Evolutionary conservation across 2,797 vertebrate species (phyloP), one percentile per base, ranked within the genome.

Genomic region (Falco berigora): DNA sequence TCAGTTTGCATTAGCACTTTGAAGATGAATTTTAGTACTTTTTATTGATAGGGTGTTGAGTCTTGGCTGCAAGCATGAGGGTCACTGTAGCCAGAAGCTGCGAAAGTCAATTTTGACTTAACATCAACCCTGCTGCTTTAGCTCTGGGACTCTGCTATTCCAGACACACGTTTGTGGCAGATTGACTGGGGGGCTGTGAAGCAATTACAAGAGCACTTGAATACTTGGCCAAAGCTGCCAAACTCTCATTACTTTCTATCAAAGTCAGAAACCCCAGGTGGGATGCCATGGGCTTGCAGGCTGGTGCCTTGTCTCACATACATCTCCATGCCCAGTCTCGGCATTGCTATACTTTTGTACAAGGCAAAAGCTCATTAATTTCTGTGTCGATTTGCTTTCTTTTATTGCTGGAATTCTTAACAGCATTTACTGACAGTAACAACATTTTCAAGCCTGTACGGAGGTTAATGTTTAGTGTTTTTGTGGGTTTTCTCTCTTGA

Each of bases 101-200:
- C 89, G 86, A 97, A 97, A 96, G 94, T 96, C 94, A 90, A 97
- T 98, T 98, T 97, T 96, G 84, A 88, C 94, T 97, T 94, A 96
- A 94, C 91, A 94, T 95, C 77, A 96, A 84, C 92, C 81, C 86
- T 94, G 53, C 89, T 93, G 83, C 73, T 97, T 97, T 96, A 95
- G 96, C 88, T 96, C 62, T 95, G 90, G 86, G 94, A 86, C 68
- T 97, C 62, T 96, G 73, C 75, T 90, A 78, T 95, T 95, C 92
- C 79, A 97, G 94, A n/a, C 86, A 95, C 91, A 91, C 63, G 89
- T 97, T 97, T 95, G 77, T 90, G 46, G 97, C 88, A 89, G 88
- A 97, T 95, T 97, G 88, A 53, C 91, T 75, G 63, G 62, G 84
- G 63, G n/a, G 30, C 83, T 97, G 91, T 90, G 86, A 97, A 97